Evolutionary conservation across 2,113 vertebrate species (phyloP).

Genomic region (Eurystomus gularis): DNA sequence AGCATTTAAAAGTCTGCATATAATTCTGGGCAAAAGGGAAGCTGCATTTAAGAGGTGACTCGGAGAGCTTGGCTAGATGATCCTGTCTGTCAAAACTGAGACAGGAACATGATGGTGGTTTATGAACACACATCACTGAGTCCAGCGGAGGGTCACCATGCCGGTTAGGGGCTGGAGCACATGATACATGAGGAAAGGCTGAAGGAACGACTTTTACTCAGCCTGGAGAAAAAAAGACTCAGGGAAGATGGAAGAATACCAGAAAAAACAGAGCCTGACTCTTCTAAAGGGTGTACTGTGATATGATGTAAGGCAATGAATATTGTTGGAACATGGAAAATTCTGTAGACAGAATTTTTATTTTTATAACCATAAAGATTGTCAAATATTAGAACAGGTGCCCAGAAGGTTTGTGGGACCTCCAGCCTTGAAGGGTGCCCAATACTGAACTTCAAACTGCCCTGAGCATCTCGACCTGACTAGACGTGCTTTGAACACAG

Average conservation of each 20-base stretch:
- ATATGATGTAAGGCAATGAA: not conserved
- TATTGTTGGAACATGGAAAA: not conserved
- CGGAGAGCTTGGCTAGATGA: not conserved
- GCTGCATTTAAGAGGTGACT: not conserved
- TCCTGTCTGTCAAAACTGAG: not conserved
- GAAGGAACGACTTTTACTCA: not conserved
- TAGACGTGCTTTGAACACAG: not conserved
- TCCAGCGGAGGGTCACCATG: not conserved
- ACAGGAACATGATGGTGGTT: not conserved
- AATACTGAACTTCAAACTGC: not conserved
- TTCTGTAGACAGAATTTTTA: not conserved
- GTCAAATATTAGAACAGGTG: not conserved
- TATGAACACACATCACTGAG: not conserved
- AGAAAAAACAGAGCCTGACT: not conserved
- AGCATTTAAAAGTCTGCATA: not conserved
- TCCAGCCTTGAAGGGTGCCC: not conserved
- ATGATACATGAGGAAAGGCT: not conserved
- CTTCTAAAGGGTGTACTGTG: not conserved
- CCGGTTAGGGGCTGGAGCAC: not conserved
- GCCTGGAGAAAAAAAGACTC: not conserved
- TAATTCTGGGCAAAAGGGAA: not conserved
- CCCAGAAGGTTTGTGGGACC: not conserved
- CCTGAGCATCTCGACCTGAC: not conserved
- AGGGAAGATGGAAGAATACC: not conserved
- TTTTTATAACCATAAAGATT: not conserved